Evolutionary conservation across 2,888 invertebrate species (phyloP).

Genomic region (Syritta pipiens): DNA sequence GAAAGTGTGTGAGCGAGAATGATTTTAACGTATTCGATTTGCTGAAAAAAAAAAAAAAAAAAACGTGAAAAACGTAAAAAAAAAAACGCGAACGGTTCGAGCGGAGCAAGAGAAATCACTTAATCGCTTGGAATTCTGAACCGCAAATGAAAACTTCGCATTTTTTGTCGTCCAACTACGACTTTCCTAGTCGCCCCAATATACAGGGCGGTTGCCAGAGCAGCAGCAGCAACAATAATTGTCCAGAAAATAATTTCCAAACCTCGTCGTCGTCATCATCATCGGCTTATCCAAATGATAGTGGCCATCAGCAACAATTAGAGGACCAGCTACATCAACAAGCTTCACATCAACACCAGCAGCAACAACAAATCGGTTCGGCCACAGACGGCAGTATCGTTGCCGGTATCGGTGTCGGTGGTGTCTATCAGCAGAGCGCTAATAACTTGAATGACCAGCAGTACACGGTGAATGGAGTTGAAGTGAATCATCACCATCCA

Average conservation of each 20-base stretch:
- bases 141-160: conserved; percentile 75
- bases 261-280: conserved; percentile 35
- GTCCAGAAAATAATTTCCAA: conserved; percentile 59
- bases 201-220: conserved; percentile 71
- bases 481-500: conserved; percentile 59
- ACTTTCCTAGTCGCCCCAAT: conserved; percentile 74
- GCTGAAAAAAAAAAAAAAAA: conserved; percentile 30
- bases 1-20: neutral
- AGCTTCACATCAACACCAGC: conserved; percentile 26
- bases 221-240: conserved; percentile 58
- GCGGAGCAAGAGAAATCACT: conserved; percentile 44
- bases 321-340: conserved; percentile 34
- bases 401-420: too few relatives aligned
- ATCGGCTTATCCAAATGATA: conserved; percentile 55
- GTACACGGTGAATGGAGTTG: conserved; percentile 40
- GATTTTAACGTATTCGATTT: conserved; percentile 8
- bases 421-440: conserved; percentile 49
- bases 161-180: conserved; percentile 73
- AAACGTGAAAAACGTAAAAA: neutral
- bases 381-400: conserved; percentile 19
- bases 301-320: conserved; percentile 49
- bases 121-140: conserved; percentile 58
- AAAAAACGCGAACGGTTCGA: conserved; percentile 28
- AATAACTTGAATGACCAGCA: conserved; percentile 52
- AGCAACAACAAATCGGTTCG: conserved; percentile 31